These are phyloP conservation scores for Picathartes gymnocephalus DNA, from an alignment of 2,113 vertebrate genomes.

Conservation along the genomic window DNA sequence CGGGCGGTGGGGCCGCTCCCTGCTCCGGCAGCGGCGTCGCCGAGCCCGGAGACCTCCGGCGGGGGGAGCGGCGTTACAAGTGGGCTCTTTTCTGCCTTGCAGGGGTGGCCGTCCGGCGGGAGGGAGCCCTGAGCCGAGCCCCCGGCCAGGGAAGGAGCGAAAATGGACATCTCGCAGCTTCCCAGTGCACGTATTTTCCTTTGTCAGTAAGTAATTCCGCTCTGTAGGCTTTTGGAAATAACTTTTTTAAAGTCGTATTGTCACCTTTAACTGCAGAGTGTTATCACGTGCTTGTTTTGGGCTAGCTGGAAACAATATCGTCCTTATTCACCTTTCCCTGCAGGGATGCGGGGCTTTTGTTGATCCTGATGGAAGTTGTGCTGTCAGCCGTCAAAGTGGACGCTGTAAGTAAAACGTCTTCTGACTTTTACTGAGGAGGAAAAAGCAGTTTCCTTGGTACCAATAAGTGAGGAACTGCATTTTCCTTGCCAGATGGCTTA, in stretches of 20 bases:
- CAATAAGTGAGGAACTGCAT: neutral
- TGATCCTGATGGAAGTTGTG: slow-evolving; percentile 24
- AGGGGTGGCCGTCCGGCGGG: slow-evolving; percentile 8
- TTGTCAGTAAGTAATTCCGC: slow-evolving; percentile 49
- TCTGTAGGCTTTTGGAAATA: neutral
- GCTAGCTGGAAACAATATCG: neutral
- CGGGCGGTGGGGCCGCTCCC: neutral
- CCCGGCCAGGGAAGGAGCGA: neutral
- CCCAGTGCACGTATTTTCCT: neutral
- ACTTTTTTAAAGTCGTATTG: slow-evolving; percentile 6
- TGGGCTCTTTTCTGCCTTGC: neutral
- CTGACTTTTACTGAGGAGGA: neutral
- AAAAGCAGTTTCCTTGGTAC: slow-evolving; percentile 15
- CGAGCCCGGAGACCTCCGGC: neutral
- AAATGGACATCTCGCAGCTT: slow-evolving; percentile 41
- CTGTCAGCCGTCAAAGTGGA: slow-evolving; percentile 44
- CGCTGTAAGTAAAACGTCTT: slow-evolving; percentile 30
- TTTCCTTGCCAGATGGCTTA: slow-evolving; percentile 9
- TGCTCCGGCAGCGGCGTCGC: neutral
- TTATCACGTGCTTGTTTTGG: neutral
- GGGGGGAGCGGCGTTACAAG: neutral
- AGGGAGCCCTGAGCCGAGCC: neutral
- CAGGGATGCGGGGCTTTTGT: slow-evolving; percentile 24
- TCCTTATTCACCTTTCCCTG: neutral
- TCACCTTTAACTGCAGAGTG: neutral